phyloP scores from a whole-genome alignment of 2,113 vertebrate species.

The Pluvianellus socialis region DNA sequence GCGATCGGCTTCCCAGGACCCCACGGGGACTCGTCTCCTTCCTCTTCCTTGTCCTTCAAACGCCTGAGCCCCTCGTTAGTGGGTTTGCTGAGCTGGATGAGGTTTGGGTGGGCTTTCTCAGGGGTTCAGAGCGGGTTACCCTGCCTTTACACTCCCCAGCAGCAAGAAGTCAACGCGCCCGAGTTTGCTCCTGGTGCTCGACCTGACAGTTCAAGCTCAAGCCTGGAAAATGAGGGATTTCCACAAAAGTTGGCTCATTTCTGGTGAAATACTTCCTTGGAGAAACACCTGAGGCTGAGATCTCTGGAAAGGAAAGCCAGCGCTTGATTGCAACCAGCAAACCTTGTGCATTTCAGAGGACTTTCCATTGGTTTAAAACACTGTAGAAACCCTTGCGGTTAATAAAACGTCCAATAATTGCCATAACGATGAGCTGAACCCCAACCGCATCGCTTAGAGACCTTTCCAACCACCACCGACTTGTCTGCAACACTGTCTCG shows the following conservation, averaged over 20 bases:
- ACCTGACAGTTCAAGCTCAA: background rate
- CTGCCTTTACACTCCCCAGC: no score
- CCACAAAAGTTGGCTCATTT: background rate
- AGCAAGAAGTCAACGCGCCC: background rate
- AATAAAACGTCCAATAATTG: background rate
- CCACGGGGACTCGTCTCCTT: background rate
- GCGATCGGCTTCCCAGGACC: fast-evolving
- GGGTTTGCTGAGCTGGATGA: background rate
- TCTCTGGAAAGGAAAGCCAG: background rate
- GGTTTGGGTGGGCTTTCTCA: background rate
- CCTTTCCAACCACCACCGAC: background rate
- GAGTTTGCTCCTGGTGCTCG: background rate
- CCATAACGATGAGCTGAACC: background rate
- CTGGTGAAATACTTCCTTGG: background rate
- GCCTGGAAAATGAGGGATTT: background rate
- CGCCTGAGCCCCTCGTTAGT: fast-evolving
- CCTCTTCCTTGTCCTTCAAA: background rate
- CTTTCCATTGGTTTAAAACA: background rate
- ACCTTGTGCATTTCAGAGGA: background rate
- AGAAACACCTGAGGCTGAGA: background rate
- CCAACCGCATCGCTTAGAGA: background rate
- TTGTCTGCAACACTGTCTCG: fast-evolving
- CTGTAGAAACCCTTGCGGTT: background rate
- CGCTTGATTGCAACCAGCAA: background rate
- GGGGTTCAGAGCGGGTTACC: background rate